Percentiles rank a stretch among this genome's conserved stretches.
phyloP scores from a whole-genome alignment of 2,888 invertebrate genomes.

The Sminthurides aquaticus region DNA sequence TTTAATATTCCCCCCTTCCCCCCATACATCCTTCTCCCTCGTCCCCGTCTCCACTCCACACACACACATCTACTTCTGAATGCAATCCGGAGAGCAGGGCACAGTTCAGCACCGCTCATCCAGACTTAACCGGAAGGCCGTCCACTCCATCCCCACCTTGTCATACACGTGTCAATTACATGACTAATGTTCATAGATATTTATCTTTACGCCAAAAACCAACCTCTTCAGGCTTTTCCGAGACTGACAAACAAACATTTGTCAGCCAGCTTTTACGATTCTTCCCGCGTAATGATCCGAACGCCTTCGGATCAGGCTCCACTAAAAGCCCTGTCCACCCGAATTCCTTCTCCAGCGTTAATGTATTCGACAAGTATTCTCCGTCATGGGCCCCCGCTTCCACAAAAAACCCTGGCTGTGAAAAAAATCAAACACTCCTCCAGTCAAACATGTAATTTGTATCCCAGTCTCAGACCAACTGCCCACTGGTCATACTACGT shows the following conservation, averaged over 20 bases:
- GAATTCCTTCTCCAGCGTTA: background rate
- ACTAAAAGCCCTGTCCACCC: background rate
- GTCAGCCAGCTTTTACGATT: conserved; percentile 20
- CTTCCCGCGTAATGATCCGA: background rate
- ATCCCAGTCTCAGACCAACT: too few relatives aligned
- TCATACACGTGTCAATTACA: background rate
- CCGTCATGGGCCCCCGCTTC: conserved; percentile 26
- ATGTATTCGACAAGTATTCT: background rate
- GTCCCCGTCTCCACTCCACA: too few relatives aligned
- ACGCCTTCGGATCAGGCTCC: background rate
- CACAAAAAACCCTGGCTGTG: conserved; percentile 22
- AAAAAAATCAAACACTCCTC: too few relatives aligned
- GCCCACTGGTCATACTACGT: too few relatives aligned
- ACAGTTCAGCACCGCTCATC: too few relatives aligned
- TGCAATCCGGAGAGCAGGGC: too few relatives aligned
- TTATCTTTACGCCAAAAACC: conserved; percentile 3
- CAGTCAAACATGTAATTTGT: too few relatives aligned
- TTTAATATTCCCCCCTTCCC: too few relatives aligned
- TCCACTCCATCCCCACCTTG: background rate
- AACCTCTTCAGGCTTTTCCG: conserved; percentile 20
- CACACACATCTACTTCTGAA: too few relatives aligned
- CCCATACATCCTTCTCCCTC: too few relatives aligned
- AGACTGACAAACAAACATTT: conserved; percentile 17
- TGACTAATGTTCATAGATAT: background rate
- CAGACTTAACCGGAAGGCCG: too few relatives aligned